Evolutionary conservation across 2,888 invertebrate species (phyloP).

Genomic region (Melinopterus prodromus): DNA sequence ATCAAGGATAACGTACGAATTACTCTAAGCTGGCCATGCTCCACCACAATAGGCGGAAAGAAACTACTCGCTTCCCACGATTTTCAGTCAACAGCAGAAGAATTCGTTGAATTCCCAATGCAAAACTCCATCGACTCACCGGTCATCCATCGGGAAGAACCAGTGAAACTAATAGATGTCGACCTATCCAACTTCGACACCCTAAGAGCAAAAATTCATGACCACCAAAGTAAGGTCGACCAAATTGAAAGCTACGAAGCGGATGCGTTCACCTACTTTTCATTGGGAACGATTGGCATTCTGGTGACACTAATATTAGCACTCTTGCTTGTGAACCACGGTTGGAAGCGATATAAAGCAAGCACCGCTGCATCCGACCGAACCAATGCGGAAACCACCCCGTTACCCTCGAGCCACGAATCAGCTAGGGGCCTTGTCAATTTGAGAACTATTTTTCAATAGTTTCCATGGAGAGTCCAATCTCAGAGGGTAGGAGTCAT

Average conservation of each 20-base stretch:
- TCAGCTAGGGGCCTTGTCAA: neutral
- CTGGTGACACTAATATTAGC: neutral
- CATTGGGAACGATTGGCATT: neutral
- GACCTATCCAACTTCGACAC: neutral
- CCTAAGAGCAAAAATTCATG: neutral
- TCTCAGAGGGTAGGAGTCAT: neutral
- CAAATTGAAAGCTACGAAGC: neutral
- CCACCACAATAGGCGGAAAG: neutral
- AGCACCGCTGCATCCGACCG: neutral
- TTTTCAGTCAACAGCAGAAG: neutral
- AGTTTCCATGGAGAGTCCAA: neutral
- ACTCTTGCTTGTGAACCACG: neutral
- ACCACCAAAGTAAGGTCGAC: neutral
- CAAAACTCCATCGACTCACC: neutral
- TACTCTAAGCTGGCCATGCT: neutral
- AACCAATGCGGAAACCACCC: neutral
- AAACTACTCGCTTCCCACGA: slow-evolving; percentile 4
- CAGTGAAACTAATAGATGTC: neutral
- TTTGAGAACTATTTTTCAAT: neutral
- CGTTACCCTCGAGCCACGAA: neutral
- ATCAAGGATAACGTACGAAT: neutral
- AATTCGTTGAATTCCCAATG: neutral
- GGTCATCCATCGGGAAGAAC: neutral
- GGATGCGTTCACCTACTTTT: neutral
- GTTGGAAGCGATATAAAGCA: neutral